Percentiles rank a stretch among this genome's conserved stretches.
phyloP scores from a whole-genome alignment of 2,888 invertebrate species.

The Drosophila setosimentum region DNA sequence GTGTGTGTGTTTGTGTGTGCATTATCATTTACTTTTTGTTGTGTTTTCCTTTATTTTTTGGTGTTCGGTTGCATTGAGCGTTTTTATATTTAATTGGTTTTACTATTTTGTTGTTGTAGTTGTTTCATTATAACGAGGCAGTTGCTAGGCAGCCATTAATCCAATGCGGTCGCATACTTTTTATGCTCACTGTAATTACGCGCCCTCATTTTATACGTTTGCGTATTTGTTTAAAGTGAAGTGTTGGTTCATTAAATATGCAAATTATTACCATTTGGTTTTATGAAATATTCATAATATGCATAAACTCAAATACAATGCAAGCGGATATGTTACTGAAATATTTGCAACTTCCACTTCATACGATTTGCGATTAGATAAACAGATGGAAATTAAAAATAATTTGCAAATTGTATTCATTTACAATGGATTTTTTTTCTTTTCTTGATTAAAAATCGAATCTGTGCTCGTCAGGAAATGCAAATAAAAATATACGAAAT shows the following conservation, averaged over 20 bases:
- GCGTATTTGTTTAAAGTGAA: conserved; percentile 53
- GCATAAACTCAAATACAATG: conserved; percentile 1
- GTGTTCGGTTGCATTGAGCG: conserved; percentile 34
- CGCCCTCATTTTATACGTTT: conserved; percentile 12
- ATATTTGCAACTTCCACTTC: neutral
- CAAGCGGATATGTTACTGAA: neutral
- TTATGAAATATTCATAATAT: conserved; percentile 65
- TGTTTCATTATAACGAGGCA: conserved; percentile 57
- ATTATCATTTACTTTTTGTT: conserved; percentile 51
- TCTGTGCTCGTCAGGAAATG: no score
- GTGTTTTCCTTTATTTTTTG: conserved; percentile 13
- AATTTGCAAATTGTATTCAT: neutral
- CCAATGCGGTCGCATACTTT: conserved; percentile 45
- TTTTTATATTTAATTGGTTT: conserved; percentile 73
- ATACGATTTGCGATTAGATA: conserved; percentile 34
- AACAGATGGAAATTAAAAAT: conserved; percentile 3
- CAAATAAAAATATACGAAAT: no score
- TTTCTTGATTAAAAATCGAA: neutral
- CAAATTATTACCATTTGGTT: conserved; percentile 68
- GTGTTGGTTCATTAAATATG: conserved; percentile 76
- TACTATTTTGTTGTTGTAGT: conserved; percentile 55
- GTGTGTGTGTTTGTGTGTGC: neutral
- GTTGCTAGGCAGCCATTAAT: conserved; percentile 69
- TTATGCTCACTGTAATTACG: conserved; percentile 36
- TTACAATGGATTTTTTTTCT: no score